These are phyloP conservation scores for Nannospalax galili DNA, from an alignment of 2,113 vertebrate species.

Conservation along the genomic window DNA sequence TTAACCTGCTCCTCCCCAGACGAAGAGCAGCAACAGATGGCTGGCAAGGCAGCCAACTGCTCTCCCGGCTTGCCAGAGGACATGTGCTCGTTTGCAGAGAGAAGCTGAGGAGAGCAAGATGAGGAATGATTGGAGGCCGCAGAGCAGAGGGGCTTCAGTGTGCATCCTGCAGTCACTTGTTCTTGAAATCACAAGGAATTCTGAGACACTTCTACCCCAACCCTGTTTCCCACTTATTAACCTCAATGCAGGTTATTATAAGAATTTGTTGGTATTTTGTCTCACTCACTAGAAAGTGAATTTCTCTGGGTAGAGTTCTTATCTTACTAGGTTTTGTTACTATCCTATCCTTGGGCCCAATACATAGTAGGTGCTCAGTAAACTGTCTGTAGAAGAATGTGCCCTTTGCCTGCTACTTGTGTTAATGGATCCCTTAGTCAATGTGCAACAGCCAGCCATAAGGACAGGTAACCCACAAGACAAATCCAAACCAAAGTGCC, in stretches of 20 bases:
- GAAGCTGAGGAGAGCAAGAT: conserved; percentile 19
- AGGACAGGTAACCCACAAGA: neutral
- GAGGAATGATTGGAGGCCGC: conserved; percentile 13
- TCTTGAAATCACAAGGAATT: neutral
- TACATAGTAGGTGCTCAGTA: neutral
- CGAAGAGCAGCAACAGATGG: conserved; percentile 73
- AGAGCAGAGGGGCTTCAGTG: neutral
- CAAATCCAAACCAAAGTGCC: neutral
- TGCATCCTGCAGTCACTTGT: neutral
- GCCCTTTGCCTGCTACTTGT: neutral
- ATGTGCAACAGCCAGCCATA: neutral
- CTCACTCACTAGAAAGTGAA: neutral
- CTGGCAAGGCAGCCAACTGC: conserved; percentile 66
- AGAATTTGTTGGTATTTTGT: neutral
- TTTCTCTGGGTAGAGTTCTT: neutral
- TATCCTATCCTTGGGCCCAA: neutral
- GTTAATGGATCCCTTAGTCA: neutral
- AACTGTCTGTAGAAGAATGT: neutral
- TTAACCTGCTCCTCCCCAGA: conserved; percentile 77
- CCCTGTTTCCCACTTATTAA: neutral
- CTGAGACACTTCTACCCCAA: neutral
- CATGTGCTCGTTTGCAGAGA: conserved; percentile 66
- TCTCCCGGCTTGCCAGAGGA: conserved; percentile 67
- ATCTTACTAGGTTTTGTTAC: neutral
- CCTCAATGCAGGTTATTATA: rapidly evolving